Evolutionary conservation across 2,888 invertebrate species (phyloP).

Genomic region (Lithophane leautieri): DNA sequence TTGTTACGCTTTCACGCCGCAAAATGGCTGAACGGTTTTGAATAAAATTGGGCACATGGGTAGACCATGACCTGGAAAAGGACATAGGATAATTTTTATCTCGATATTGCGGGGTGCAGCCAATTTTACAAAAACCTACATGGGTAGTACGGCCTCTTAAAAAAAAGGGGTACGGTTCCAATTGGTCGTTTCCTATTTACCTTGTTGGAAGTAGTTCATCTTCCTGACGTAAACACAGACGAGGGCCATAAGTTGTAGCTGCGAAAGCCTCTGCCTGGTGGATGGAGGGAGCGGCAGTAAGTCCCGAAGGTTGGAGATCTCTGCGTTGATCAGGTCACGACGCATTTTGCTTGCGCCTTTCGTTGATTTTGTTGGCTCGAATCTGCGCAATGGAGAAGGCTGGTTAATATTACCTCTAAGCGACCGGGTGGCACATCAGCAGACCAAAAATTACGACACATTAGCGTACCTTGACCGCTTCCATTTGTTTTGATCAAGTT

Average conservation of each 20-base stretch:
- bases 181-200: constrained; percentile 36
- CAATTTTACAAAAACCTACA: neutral
- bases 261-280: constrained; percentile 98
- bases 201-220: constrained; percentile 99
- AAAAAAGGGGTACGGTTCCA: neutral
- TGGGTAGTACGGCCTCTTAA: neutral
- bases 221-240: constrained; percentile 99
- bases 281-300: constrained; percentile 98
- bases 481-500: too few relatives aligned
- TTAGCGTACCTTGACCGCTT: too few relatives aligned
- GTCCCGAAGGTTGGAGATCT: constrained; percentile 99
- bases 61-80: too few relatives aligned
- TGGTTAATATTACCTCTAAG: neutral
- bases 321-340: constrained; percentile 99
- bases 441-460: too few relatives aligned
- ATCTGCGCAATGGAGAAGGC: constrained; percentile 87
- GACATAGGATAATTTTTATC: too few relatives aligned
- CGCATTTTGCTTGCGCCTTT: constrained; percentile 99
- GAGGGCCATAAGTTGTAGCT: constrained; percentile 99
- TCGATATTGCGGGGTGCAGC: too few relatives aligned
- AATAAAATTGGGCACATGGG: too few relatives aligned
- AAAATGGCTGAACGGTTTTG: too few relatives aligned
- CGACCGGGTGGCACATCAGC: too few relatives aligned
- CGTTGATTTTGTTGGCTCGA: constrained; percentile 98
- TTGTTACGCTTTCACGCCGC: too few relatives aligned